Base-by-base conservation (phyloP, 2,888 invertebrate genomes). In the Ecdyonurus torrentis region DNA sequence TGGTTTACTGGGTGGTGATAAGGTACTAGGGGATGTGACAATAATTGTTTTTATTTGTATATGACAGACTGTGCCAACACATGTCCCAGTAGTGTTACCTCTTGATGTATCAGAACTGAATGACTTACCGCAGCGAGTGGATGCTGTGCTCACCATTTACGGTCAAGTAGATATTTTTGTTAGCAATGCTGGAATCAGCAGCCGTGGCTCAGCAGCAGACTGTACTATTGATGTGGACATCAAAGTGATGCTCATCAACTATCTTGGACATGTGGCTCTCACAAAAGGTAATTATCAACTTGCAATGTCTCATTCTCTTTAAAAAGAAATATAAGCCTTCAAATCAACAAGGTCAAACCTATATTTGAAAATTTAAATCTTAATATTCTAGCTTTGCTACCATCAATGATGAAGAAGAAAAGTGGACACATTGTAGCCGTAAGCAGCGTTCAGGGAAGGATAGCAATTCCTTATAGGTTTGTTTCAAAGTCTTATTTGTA, bases 181-280 rank as follows among this genome's bases (percentile, higher is more conserved):
- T 52, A 96, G 96, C 73, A 97, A 96, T 81, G 92, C 91, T 53
- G 97, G 97, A 0, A 82, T 95, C 62, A 86, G 89, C 22, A n/a
- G 24, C 25, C 23, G 63, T 69, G 92, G 92, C 1, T 81, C 84
- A 67, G 83, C 87, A 61, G 69, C 84, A 22, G 79, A 86, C 59
- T 92, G 96, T 0, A 79, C 82, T 55, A 74, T 91, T 52, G 87
- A 90, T 72, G 91, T 96, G 10, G 88, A 93, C 74, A 79, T 86
- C 65, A 85, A 86, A 77, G 80, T 97, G 58, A 96, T 98, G 96
- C 77, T 83, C 52, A 86, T 94, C 5, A 99, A 99, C 78, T 98
- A 92, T 75, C 93, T 98, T 77, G 96, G 96, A 19, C 83, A 93
- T 67, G 84, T 96, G 63, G 89, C 89, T 50, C 76, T 98, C 24